These are phyloP conservation scores for Aphidoletes aphidimyza DNA, from an alignment of 2,888 invertebrate genomes.

Conservation along the genomic window DNA sequence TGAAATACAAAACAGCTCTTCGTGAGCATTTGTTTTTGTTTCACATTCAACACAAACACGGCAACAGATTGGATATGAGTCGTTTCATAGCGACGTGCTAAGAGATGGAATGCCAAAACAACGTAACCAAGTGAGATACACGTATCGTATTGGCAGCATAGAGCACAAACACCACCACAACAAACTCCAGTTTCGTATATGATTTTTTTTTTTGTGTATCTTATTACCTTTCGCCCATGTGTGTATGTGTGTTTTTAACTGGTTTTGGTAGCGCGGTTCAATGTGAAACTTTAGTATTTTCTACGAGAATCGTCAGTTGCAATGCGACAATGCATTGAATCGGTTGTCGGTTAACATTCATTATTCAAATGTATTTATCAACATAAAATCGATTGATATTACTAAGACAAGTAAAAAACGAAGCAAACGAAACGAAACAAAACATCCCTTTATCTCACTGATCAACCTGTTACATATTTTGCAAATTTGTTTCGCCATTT, in stretches of 20 bases:
- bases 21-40: neutral
- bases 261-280: neutral
- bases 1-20: too few species aligned
- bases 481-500: constrained; percentile 1
- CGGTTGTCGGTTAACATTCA: neutral
- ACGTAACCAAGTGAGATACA: neutral
- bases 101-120: constrained; percentile 35
- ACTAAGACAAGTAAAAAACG: neutral
- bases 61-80: neutral
- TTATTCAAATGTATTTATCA: neutral
- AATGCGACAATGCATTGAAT: constrained; percentile 52
- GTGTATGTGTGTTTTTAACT: neutral
- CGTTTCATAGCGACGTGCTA: neutral
- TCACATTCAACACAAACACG: constrained; percentile 21
- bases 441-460: neutral
- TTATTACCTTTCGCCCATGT: neutral
- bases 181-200: neutral
- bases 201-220: neutral
- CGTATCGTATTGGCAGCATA: neutral
- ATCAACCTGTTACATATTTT: constrained; percentile 45
- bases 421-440: neutral
- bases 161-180: neutral
- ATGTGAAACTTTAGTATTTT: neutral
- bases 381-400: neutral
- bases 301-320: constrained; percentile 9